Evolutionary conservation across 2,888 invertebrate species (phyloP).

Genomic region (Eutolmus rufibarbis): DNA sequence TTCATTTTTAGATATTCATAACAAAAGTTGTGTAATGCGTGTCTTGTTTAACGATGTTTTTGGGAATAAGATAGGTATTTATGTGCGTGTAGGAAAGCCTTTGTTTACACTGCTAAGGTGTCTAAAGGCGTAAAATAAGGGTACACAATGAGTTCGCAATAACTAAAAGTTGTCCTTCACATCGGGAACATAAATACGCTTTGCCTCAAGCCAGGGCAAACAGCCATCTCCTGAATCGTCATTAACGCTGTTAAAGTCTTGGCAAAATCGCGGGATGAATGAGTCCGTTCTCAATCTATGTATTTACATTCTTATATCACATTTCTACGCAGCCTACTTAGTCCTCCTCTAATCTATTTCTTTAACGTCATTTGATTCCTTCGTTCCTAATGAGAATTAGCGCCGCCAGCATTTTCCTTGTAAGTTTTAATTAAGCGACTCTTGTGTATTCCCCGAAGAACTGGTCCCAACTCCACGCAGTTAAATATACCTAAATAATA

Average conservation of each 20-base stretch:
- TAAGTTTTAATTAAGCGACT: not conserved
- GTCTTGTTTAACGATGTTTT: too few relatives aligned
- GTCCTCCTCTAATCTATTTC: not conserved
- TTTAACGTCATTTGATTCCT: not conserved
- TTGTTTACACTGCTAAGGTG: not conserved
- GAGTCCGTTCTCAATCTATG: not conserved
- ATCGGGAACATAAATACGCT: not conserved
- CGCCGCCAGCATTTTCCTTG: not conserved
- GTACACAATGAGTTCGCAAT: not conserved
- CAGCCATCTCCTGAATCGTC: not conserved
- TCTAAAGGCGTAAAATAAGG: not conserved
- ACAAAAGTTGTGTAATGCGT: too few relatives aligned
- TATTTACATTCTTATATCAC: not conserved
- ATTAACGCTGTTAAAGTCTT: not conserved
- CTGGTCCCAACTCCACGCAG: not conserved
- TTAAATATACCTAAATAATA: not conserved
- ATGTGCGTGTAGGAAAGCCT: not conserved
- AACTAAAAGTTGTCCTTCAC: not conserved
- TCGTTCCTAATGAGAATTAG: not conserved
- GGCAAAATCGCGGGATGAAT: not conserved
- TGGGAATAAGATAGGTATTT: too few relatives aligned
- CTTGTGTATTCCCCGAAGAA: not conserved
- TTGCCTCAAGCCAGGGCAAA: not conserved
- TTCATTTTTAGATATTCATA: too few relatives aligned
- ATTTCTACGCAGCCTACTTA: not conserved